Percentiles rank a stretch among this genome's conserved stretches.
Conservation (phyloP, 2,113 vertebrate species). For the Cyprinodon brontotheroides region DNA sequence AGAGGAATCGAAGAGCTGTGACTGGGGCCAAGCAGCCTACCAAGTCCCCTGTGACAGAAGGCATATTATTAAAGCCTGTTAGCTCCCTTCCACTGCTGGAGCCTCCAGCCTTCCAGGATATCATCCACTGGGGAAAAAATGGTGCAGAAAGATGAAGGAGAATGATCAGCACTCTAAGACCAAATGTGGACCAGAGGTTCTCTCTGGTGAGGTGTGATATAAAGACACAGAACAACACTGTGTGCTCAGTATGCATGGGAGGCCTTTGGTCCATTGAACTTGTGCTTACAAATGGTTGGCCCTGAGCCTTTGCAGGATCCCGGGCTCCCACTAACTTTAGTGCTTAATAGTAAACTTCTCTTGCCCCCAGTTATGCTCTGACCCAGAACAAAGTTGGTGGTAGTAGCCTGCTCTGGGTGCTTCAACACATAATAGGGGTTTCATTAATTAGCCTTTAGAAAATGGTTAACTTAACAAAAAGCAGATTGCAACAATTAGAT, state of each 20-base stretch:
- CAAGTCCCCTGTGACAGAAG: constrained; percentile 44
- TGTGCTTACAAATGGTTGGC: constrained; percentile 39
- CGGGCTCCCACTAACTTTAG: constrained; percentile 40
- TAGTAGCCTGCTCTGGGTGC: constrained; percentile 45
- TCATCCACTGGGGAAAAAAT: constrained; percentile 28
- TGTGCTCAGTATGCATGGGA: constrained; percentile 39
- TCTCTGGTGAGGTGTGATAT: constrained; percentile 37
- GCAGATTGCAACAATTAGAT: constrained; percentile 35
- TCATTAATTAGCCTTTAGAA: constrained; percentile 47
- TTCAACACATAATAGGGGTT: constrained; percentile 20
- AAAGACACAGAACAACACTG: constrained; percentile 13
- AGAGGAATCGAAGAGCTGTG: constrained; percentile 48
- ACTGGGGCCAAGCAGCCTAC: constrained; percentile 48
- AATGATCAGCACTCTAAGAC: constrained; percentile 32
- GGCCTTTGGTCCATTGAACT: constrained; percentile 32
- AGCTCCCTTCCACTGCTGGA: constrained; percentile 36
- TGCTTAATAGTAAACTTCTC: constrained; percentile 45
- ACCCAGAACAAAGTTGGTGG: constrained; percentile 53
- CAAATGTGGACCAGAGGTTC: constrained; percentile 36
- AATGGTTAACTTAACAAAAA: constrained; percentile 15
- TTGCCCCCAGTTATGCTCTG: constrained; percentile 35
- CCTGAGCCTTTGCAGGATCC: constrained; percentile 39
- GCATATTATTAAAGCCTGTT: constrained; percentile 48
- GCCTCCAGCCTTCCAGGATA: constrained; percentile 39
- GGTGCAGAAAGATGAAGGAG: constrained; percentile 18